Evolutionary conservation across 2,113 vertebrate genomes (phyloP).

Genomic region (Struthidea cinerea): DNA sequence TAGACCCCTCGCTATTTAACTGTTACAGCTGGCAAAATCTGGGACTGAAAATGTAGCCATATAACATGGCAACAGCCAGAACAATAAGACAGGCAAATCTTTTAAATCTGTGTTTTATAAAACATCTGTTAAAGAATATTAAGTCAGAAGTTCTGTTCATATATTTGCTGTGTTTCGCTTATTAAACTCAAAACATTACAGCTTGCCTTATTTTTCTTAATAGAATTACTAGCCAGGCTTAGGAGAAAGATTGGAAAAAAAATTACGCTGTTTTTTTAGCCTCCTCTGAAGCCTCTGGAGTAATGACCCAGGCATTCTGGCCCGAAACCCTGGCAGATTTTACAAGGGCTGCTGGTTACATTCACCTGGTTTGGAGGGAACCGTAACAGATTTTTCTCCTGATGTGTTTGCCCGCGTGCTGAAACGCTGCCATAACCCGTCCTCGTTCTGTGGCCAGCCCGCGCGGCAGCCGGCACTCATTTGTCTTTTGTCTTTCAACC

Average conservation of each 20-base stretch:
- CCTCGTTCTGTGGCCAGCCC: not conserved
- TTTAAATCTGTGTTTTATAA: conserved; percentile 60
- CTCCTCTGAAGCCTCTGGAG: not conserved
- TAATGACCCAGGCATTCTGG: not conserved
- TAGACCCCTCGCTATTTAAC: conserved; percentile 25
- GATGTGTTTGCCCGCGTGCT: not conserved
- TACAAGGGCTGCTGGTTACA: conserved; percentile 29
- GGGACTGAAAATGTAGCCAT: conserved; percentile 5
- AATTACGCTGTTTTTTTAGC: not conserved
- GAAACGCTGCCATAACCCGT: conserved; percentile 30
- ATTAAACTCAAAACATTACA: conserved; percentile 38
- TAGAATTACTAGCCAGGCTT: conserved; percentile 6
- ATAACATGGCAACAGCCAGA: conserved; percentile 18
- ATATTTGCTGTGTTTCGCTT: conserved; percentile 48
- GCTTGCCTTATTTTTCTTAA: conserved; percentile 46
- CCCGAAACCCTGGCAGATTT: not conserved
- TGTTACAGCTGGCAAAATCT: conserved; percentile 55
- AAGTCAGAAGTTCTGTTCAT: conserved; percentile 57
- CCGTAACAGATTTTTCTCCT: not conserved
- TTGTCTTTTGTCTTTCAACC: conserved; percentile 38
- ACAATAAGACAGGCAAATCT: conserved; percentile 59
- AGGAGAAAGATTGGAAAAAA: not conserved
- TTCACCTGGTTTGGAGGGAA: conserved; percentile 46
- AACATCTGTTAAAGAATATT: conserved; percentile 61
- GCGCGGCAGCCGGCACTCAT: not conserved